Conservation (phyloP, 1,140 invertebrate genomes). For the Diorhabda elongata region DNA sequence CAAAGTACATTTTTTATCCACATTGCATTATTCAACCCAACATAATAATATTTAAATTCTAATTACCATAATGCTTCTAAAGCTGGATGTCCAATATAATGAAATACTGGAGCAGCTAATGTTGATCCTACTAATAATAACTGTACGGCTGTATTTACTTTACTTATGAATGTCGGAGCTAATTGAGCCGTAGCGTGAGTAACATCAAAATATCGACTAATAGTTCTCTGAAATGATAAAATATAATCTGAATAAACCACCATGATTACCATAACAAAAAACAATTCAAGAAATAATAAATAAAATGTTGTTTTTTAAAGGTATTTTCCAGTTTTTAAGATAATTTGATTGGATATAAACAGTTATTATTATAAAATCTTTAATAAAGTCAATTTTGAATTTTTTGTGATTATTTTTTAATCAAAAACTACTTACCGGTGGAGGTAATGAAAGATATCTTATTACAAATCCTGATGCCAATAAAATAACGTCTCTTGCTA, state of each 20-base stretch:
- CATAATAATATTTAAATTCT: neutral
- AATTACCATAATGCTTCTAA: constrained; percentile 72
- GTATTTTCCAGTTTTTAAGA: too few relatives aligned
- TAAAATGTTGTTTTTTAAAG: too few relatives aligned
- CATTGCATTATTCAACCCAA: too few relatives aligned
- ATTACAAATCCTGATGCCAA: constrained; percentile 81
- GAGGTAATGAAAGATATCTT: constrained; percentile 82
- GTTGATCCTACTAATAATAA: constrained; percentile 74
- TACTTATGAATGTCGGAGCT: constrained; percentile 85
- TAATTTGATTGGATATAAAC: too few relatives aligned
- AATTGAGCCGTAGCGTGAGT: constrained; percentile 86
- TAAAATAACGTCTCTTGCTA: constrained; percentile 78
- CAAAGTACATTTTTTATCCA: too few relatives aligned
- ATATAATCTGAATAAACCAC: neutral
- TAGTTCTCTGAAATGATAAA: constrained; percentile 66
- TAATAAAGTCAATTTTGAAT: too few relatives aligned
- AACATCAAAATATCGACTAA: constrained; percentile 85
- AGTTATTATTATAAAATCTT: too few relatives aligned
- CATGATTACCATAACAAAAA: too few relatives aligned
- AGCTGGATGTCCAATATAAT: constrained; percentile 70
- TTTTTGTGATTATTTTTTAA: too few relatives aligned
- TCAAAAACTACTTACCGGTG: constrained; percentile 64
- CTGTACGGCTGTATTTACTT: constrained; percentile 90
- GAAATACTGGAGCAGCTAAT: constrained; percentile 78
- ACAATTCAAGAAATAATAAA: too few relatives aligned